phyloP scores from a whole-genome alignment of 2,797 vertebrate species.

The Lepus townsendii region DNA sequence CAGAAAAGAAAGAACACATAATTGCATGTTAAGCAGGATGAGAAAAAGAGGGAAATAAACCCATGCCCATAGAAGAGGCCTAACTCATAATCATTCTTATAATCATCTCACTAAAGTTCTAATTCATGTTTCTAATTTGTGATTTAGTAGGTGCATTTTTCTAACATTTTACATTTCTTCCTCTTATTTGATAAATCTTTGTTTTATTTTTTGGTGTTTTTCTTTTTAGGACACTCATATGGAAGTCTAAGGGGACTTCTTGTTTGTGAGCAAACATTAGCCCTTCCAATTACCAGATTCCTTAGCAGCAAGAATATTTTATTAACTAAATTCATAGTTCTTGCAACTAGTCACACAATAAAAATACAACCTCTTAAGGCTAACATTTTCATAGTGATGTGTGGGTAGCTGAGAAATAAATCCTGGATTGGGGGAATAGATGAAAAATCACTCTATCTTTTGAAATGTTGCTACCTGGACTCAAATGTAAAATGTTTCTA shows the following conservation, averaged over 20 bases:
- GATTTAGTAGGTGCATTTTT: background rate
- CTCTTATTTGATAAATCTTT: background rate
- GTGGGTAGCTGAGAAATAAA: constrained; percentile 16
- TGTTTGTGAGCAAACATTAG: constrained; percentile 11
- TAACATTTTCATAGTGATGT: constrained; percentile 46
- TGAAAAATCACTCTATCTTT: constrained; percentile 36
- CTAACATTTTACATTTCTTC: background rate
- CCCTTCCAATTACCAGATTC: constrained; percentile 21
- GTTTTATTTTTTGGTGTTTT: background rate
- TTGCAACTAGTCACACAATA: constrained; percentile 49
- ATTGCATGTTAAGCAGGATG: background rate
- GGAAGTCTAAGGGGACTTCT: background rate
- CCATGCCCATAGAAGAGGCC: background rate
- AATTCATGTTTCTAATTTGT: background rate
- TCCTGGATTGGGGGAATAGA: background rate
- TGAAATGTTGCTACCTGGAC: background rate
- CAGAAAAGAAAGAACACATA: background rate
- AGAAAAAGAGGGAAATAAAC: background rate
- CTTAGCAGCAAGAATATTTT: constrained; percentile 30
- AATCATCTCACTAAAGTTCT: background rate
- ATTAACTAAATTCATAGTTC: background rate
- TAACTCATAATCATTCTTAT: background rate
- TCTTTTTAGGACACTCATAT: constrained; percentile 16
- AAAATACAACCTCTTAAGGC: constrained; percentile 41
- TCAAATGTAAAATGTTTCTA: background rate